Evolutionary conservation across 2,888 invertebrate genomes (phyloP).

Genomic region (Drosophila monieri): DNA sequence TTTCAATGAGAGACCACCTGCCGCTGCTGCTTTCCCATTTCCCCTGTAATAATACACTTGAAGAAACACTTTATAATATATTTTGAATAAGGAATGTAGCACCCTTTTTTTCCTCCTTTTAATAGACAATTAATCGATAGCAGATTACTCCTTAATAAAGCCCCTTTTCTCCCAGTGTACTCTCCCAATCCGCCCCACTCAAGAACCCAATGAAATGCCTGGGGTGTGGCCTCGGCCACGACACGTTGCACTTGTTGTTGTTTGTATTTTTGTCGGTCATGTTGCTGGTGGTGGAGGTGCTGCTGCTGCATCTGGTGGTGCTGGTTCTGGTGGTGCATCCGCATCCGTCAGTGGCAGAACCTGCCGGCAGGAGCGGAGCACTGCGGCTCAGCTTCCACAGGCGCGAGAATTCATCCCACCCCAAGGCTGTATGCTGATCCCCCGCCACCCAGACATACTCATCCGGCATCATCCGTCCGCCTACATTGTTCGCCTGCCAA

Average conservation of each 20-base stretch:
- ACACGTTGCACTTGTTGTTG: slow-evolving; percentile 54
- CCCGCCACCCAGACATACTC: slow-evolving; percentile 23
- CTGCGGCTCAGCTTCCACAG: slow-evolving; percentile 31
- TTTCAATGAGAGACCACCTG: slow-evolving; percentile 65
- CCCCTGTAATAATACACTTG: slow-evolving; percentile 6
- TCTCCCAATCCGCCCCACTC: slow-evolving; percentile 20
- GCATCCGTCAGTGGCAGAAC: slow-evolving; percentile 55
- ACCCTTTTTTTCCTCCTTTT: background rate
- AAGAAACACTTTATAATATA: background rate
- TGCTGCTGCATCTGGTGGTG: background rate
- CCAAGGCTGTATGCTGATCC: slow-evolving; percentile 56
- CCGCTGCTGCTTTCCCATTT: slow-evolving; percentile 38
- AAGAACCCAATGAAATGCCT: slow-evolving; percentile 48
- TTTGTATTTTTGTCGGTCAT: slow-evolving; percentile 36
- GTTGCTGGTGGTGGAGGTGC: slow-evolving; percentile 13
- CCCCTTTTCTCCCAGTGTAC: background rate
- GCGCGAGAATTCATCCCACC: slow-evolving; percentile 20
- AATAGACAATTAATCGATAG: background rate
- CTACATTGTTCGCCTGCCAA: slow-evolving; percentile 49
- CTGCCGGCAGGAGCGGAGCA: slow-evolving; percentile 45
- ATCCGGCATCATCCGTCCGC: slow-evolving; percentile 3
- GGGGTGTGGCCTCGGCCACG: slow-evolving; percentile 62
- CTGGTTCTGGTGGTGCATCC: slow-evolving; percentile 44
- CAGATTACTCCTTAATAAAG: no score
- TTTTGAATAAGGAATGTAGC: no score